Evolutionary conservation across 2,888 invertebrate species (phyloP).

Genomic region (Apeira syringaria): DNA sequence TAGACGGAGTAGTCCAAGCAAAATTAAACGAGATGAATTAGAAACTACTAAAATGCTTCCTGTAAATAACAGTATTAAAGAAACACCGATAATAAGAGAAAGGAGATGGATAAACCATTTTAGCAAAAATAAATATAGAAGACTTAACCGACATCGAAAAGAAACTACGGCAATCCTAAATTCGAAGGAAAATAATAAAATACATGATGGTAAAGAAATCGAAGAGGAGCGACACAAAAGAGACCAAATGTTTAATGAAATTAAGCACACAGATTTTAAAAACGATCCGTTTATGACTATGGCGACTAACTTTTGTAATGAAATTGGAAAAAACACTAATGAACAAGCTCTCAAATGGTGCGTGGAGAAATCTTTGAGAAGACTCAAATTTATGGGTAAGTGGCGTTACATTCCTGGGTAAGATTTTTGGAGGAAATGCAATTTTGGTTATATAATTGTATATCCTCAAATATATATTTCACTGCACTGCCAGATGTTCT

Average conservation of each 20-base stretch:
- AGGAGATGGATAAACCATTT: conserved; percentile 63
- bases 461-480: too few species aligned
- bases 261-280: conserved; percentile 18
- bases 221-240: neutral
- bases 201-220: conserved; percentile 22
- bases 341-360: conserved; percentile 61
- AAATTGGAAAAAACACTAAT: conserved; percentile 58
- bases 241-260: conserved; percentile 19
- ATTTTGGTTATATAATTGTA: too few species aligned
- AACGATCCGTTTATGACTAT: conserved; percentile 56
- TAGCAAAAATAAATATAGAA: conserved; percentile 35
- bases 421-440: too few species aligned
- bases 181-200: neutral
- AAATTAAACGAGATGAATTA: conserved; percentile 54
- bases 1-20: conserved; percentile 33
- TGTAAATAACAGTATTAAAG: conserved; percentile 34
- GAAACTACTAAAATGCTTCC: conserved; percentile 57
- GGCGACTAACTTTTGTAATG: conserved; percentile 66
- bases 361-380: conserved; percentile 64
- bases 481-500: too few species aligned
- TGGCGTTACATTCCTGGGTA: conserved; percentile 7
- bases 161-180: conserved; percentile 10
- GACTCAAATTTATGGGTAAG: conserved; percentile 61
- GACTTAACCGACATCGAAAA: conserved; percentile 23
- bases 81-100: conserved; percentile 40